A percentile compares a stretch with the other conserved stretches of the same genome.
Evolutionary conservation across 1,140 invertebrate species (phyloP).

Genomic region (Apocrypta bakeri): DNA sequence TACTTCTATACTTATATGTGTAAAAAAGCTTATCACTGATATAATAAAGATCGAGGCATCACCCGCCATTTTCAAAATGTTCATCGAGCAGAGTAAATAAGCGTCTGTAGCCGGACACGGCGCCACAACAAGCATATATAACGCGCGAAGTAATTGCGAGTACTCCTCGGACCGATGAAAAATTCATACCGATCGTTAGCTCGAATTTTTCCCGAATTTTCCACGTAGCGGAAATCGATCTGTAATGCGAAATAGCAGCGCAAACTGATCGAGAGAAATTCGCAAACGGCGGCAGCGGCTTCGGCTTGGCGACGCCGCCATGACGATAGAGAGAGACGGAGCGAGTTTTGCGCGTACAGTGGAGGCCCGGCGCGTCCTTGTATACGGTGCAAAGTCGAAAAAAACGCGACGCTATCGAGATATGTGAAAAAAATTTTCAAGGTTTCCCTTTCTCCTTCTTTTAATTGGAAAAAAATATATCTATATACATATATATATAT

Average conservation of each 20-base stretch:
- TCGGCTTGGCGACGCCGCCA: slow-evolving; percentile 48
- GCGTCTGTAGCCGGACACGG: slow-evolving; percentile 15
- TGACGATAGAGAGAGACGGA: slow-evolving; percentile 25
- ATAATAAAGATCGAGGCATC: neutral
- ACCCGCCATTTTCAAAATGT: slow-evolving; percentile 46
- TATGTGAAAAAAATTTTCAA: neutral
- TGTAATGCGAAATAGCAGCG: neutral
- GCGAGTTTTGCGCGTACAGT: neutral
- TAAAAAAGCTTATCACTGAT: no score
- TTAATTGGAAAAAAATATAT: no score
- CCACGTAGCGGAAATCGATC: neutral
- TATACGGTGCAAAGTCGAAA: neutral
- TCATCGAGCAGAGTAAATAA: slow-evolving; percentile 22
- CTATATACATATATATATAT: no score
- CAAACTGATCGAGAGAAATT: neutral
- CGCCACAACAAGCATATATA: neutral
- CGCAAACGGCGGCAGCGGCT: neutral
- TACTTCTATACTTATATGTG: no score
- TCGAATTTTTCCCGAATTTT: slow-evolving; percentile 16
- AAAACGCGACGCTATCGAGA: neutral
- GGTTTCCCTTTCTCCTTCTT: neutral
- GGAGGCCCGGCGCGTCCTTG: neutral
- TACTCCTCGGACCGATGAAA: neutral
- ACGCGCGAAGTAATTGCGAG: slow-evolving; percentile 7
- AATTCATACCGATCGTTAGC: neutral